Conservation (phyloP, 2,113 vertebrate genomes). For the Hirundichthys speculiger region DNA sequence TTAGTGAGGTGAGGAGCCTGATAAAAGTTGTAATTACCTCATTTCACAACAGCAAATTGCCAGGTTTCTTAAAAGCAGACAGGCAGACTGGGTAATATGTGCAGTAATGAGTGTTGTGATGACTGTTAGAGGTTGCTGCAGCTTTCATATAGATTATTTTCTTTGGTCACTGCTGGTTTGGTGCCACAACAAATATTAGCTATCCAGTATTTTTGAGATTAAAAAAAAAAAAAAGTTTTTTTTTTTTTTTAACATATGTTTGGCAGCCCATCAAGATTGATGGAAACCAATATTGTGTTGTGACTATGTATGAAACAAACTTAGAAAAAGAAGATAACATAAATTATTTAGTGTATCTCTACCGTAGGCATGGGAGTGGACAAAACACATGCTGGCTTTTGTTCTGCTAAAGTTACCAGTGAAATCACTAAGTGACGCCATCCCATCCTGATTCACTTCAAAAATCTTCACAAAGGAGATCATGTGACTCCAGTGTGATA, state of each 20-base stretch:
- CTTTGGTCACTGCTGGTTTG: conserved; percentile 55
- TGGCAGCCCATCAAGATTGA: too few relatives aligned
- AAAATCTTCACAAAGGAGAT: conserved; percentile 18
- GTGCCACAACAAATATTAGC: conserved; percentile 1
- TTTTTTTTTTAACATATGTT: too few relatives aligned
- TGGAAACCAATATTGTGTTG: too few relatives aligned
- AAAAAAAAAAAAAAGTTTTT: too few relatives aligned
- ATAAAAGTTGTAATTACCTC: conserved; percentile 76
- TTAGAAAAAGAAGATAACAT: too few relatives aligned
- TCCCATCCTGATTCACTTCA: too few relatives aligned
- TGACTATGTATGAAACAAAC: too few relatives aligned
- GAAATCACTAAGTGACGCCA: too few relatives aligned
- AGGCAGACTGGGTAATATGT: conserved; percentile 62
- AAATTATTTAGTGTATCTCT: too few relatives aligned
- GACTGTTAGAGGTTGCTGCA: conserved; percentile 18
- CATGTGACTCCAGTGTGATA: conserved; percentile 26
- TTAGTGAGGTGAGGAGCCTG: conserved; percentile 70
- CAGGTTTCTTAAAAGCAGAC: conserved; percentile 70
- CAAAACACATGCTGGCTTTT: conserved; percentile 14
- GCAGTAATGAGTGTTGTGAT: conserved; percentile 65
- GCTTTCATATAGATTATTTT: conserved; percentile 66
- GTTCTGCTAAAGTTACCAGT: conserved; percentile 46
- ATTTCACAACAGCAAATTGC: conserved; percentile 73
- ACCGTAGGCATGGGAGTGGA: too few relatives aligned
- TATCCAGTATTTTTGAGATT: not conserved